Evolutionary conservation across 2,888 invertebrate species (phyloP).

Genomic region (Agrochola lychnidis): DNA sequence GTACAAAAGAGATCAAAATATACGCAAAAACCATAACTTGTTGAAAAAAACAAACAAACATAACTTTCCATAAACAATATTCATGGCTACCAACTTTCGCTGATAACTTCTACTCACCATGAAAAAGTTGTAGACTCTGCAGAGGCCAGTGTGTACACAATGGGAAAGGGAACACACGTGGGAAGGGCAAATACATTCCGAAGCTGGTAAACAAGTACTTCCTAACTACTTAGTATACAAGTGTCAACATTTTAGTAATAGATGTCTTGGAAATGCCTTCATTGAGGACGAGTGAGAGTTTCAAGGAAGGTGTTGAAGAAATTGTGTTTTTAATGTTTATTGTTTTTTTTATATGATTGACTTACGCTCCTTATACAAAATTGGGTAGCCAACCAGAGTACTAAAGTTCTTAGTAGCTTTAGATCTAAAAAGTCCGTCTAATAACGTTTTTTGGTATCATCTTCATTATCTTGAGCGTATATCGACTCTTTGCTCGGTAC

Average conservation of each 20-base stretch:
- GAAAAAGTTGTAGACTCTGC: constrained; percentile 36
- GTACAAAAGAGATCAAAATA: not conserved
- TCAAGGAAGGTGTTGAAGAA: not conserved
- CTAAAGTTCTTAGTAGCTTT: not conserved
- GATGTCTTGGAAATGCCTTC: constrained; percentile 40
- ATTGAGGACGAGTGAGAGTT: constrained; percentile 58
- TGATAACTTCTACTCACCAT: constrained; percentile 38
- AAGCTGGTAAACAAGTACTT: constrained; percentile 72
- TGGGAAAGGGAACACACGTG: constrained; percentile 76
- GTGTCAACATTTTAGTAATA: constrained; percentile 57
- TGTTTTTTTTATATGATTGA: too few species aligned
- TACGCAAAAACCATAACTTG: not conserved
- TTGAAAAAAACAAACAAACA: constrained; percentile 16
- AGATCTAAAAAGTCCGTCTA: not conserved
- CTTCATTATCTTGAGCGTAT: not conserved
- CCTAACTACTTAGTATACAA: constrained; percentile 72
- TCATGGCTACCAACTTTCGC: constrained; percentile 56
- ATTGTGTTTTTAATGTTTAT: not conserved
- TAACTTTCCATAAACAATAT: constrained; percentile 48
- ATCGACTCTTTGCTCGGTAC: not conserved
- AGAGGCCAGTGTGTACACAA: constrained; percentile 60
- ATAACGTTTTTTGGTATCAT: not conserved
- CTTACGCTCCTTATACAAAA: not conserved
- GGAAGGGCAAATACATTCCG: constrained; percentile 79
- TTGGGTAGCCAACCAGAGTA: not conserved